Evolutionary conservation across 2,888 invertebrate species (phyloP).

Genomic region (Mythimna impura): DNA sequence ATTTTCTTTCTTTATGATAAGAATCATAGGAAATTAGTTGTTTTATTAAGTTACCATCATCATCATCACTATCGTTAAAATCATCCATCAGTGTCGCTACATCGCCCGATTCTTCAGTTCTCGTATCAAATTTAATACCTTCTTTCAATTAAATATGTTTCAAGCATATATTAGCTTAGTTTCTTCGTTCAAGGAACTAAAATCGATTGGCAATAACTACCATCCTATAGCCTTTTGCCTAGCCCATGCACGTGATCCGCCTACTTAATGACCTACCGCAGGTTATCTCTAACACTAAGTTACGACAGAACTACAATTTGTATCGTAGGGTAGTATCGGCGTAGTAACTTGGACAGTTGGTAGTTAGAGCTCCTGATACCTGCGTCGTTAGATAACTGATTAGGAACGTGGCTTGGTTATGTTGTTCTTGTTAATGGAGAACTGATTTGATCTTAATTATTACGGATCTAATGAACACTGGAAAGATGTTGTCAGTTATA

Average conservation of each 20-base stretch:
- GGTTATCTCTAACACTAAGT: conserved; percentile 40
- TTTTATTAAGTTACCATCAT: background rate
- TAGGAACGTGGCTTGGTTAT: conserved; percentile 12
- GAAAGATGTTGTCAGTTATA: background rate
- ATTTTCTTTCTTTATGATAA: background rate
- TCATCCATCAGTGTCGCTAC: background rate
- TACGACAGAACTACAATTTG: conserved; percentile 26
- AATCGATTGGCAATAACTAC: background rate
- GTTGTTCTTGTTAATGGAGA: background rate
- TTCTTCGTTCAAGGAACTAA: background rate
- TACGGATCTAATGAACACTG: background rate
- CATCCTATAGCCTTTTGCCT: background rate
- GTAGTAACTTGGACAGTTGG: conserved; percentile 33
- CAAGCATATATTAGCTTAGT: background rate
- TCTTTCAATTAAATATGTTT: background rate
- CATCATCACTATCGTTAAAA: background rate
- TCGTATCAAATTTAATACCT: background rate
- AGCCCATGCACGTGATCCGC: conserved; percentile 13
- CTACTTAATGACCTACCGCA: background rate
- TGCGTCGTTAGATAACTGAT: conserved; percentile 21
- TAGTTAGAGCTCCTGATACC: conserved; percentile 18
- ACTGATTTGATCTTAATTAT: conserved; percentile 1
- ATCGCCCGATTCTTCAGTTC: background rate
- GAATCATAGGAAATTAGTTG: background rate
- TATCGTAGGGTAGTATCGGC: conserved; percentile 15